Conservation (phyloP, 1,140 invertebrate species). For the Choristoneura fumiferana region DNA sequence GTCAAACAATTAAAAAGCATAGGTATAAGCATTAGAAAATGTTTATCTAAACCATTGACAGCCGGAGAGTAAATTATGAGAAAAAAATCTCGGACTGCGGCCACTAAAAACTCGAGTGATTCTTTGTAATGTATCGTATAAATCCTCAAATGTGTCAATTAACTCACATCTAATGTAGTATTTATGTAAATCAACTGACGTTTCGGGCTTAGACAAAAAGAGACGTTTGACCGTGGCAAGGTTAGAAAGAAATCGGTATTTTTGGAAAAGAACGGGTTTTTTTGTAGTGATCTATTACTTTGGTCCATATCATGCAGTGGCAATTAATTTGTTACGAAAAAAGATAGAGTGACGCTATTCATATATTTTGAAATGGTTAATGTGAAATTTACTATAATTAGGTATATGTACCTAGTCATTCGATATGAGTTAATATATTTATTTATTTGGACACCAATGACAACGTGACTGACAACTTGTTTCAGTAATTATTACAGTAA, state of each 20-base stretch:
- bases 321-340: neutral
- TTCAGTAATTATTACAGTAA: too few relatives aligned
- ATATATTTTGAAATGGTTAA: too few relatives aligned
- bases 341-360: too few relatives aligned
- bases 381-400: too few relatives aligned
- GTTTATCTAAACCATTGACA: slow-evolving; percentile 23
- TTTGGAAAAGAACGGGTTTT: slow-evolving; percentile 11
- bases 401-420: too few relatives aligned
- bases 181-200: slow-evolving; percentile 67
- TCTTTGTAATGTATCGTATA: slow-evolving; percentile 47
- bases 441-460: too few relatives aligned
- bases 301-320: neutral
- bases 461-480: too few relatives aligned
- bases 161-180: slow-evolving; percentile 63
- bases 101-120: slow-evolving; percentile 50
- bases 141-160: slow-evolving; percentile 67
- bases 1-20: neutral
- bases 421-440: too few relatives aligned
- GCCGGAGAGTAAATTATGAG: slow-evolving; percentile 29
- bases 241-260: neutral
- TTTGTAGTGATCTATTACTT: neutral
- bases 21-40: slow-evolving; percentile 5
- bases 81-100: slow-evolving; percentile 38
- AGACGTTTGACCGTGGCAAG: slow-evolving; percentile 14
- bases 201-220: slow-evolving; percentile 33